phyloP scores from a whole-genome alignment of 2,113 vertebrate genomes.

The Takifugu bimaculatus region DNA sequence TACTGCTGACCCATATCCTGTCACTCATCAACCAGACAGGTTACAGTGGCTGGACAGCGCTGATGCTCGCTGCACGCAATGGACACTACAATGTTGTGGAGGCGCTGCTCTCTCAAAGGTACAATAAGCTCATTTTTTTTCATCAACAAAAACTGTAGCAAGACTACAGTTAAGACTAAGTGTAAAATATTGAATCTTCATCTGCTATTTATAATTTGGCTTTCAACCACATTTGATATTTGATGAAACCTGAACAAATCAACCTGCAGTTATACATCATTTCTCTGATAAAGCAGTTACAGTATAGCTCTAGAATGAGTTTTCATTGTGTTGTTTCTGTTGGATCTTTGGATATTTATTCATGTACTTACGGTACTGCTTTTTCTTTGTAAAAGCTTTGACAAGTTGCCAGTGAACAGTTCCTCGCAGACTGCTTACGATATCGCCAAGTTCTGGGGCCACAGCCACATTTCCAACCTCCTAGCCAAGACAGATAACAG shows the following conservation, averaged over 20 bases:
- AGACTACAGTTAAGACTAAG: not conserved
- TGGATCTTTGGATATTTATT: not conserved
- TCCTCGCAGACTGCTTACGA: constrained; percentile 88
- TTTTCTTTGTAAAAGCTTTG: constrained; percentile 72
- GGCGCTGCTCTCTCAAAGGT: constrained; percentile 83
- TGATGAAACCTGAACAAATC: no score
- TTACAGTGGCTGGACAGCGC: constrained; percentile 85
- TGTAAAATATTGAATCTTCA: not conserved
- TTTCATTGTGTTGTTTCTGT: not conserved
- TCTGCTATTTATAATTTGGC: not conserved
- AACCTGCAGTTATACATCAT: no score
- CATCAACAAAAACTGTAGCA: not conserved
- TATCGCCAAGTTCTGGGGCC: constrained; percentile 92
- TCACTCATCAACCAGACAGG: constrained; percentile 77
- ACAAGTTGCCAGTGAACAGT: constrained; percentile 78
- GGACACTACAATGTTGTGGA: constrained; percentile 77
- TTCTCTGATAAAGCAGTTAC: no score
- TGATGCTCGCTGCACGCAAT: constrained; percentile 88
- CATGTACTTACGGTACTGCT: not conserved
- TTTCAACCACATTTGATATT: no score
- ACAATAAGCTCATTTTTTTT: constrained; percentile 26
- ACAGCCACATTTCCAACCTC: constrained; percentile 81
- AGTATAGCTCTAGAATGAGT: no score
- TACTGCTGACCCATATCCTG: constrained; percentile 65
- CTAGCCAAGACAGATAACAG: constrained; percentile 61